A percentile compares a stretch with the other conserved stretches of the same genome.
Conservation (phyloP, 2,113 vertebrate species). For the Bos taurus region ARS-UCD2.0 NC_037356.1:35517001-35517500, state of each 20-base stretch:
- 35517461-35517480: neutral
- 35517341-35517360: neutral
- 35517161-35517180: neutral
- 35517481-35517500: neutral
- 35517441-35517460: neutral
- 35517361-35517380: neutral
- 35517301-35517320: neutral
- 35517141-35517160: fast-evolving
- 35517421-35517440: neutral
- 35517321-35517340: too few relatives aligned
- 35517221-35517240: neutral
- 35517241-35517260: neutral
- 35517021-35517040: neutral
- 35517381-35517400: neutral
- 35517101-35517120: neutral
- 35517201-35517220: neutral
- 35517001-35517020: fast-evolving
- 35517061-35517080: neutral
- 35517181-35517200: neutral
- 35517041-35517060: neutral
- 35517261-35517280: neutral
- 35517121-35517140: neutral
- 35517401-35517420: neutral
- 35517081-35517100: neutral
- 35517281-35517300: neutral